phyloP scores from a whole-genome alignment of 1,140 invertebrate genomes.

The Psilanteris sp. region DNA sequence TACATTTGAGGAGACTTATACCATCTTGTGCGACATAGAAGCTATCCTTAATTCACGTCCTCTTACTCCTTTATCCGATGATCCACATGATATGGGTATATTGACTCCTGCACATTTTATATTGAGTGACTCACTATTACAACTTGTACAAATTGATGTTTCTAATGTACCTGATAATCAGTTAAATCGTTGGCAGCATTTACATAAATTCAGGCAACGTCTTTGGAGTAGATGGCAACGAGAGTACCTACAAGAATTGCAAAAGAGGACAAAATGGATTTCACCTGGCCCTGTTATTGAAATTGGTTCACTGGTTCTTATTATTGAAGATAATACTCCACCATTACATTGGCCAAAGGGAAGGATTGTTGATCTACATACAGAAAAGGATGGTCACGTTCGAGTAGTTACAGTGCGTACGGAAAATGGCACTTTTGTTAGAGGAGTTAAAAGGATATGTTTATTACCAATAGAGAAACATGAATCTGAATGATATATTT shows the following conservation, averaged over 20 bases:
- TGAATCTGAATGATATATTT: no score
- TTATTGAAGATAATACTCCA: slow-evolving; percentile 1
- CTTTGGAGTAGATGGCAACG: background rate
- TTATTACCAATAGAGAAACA: no score
- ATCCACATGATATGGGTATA: background rate
- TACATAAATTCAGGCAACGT: background rate
- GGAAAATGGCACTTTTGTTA: background rate
- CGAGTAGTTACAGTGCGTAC: background rate
- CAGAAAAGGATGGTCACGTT: background rate
- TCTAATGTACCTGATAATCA: background rate
- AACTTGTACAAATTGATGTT: background rate
- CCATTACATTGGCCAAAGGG: slow-evolving; percentile 2
- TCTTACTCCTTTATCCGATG: background rate
- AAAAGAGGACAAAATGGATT: background rate
- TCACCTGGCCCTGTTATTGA: background rate
- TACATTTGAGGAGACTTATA: background rate
- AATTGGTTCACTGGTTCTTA: background rate
- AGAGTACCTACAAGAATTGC: slow-evolving; percentile 1
- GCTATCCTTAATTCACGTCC: background rate
- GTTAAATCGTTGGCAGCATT: background rate
- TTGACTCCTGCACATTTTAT: background rate
- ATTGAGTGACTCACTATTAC: no score
- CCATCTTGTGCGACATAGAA: background rate
- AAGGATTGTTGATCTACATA: background rate
- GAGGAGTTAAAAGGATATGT: background rate